phyloP scores from a whole-genome alignment of 2,888 invertebrate genomes.

The Barypeithes pellucidus region DNA sequence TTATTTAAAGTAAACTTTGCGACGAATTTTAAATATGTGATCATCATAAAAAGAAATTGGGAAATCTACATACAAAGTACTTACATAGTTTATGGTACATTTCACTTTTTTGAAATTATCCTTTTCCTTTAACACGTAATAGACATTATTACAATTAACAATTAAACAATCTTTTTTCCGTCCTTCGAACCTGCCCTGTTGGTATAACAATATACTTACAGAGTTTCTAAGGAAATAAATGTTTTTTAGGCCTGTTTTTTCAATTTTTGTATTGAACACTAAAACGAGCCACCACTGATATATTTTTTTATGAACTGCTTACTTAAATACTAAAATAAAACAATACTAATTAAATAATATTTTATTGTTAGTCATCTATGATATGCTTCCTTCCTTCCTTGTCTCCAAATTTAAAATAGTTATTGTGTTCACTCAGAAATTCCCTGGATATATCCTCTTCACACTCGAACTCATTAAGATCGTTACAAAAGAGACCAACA shows the following conservation, averaged over 20 bases:
- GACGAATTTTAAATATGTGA: constrained; percentile 40
- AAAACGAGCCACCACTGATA: too few species aligned
- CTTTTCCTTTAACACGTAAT: neutral
- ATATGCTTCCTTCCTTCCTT: constrained; percentile 41
- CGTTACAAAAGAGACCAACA: constrained; percentile 57
- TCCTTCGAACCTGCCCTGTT: too few species aligned
- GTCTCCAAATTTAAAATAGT: constrained; percentile 30
- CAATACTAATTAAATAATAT: neutral
- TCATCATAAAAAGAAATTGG: constrained; percentile 37
- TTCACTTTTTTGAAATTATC: constrained; percentile 28
- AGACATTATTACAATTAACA: too few species aligned
- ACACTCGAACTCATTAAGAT: constrained; percentile 58
- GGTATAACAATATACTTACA: too few species aligned
- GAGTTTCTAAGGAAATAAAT: too few species aligned
- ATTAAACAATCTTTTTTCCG: too few species aligned
- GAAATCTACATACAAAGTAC: constrained; percentile 20
- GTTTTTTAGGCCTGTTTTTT: too few species aligned
- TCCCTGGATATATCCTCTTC: constrained; percentile 55
- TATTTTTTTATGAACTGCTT: too few species aligned
- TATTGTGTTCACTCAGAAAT: constrained; percentile 39
- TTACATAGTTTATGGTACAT: constrained; percentile 5
- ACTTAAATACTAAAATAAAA: neutral
- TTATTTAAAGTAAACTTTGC: constrained; percentile 41
- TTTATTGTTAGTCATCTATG: constrained; percentile 42
- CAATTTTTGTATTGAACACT: too few species aligned